These are phyloP conservation scores for Sisyra terminalis DNA, from an alignment of 2,888 invertebrate species.

Conservation along the genomic window DNA sequence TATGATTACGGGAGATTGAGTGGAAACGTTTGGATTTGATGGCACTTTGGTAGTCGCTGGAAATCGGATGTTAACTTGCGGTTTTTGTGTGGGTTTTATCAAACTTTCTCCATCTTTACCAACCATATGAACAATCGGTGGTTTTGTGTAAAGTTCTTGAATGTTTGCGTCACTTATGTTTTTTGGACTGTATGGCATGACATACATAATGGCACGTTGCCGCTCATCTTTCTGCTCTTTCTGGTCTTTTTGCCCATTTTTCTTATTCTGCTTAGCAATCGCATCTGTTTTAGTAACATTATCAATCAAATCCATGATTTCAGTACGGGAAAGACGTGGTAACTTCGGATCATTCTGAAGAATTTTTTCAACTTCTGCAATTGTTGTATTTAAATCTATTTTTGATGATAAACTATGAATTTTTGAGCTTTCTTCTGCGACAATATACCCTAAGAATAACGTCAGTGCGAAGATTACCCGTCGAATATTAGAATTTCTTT, in stretches of 20 bases:
- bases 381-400: slow-evolving; percentile 40
- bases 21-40: slow-evolving; percentile 7
- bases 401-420: slow-evolving; percentile 13
- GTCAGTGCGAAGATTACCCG: no score
- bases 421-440: no score
- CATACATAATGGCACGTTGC: slow-evolving; percentile 41
- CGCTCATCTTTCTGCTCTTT: slow-evolving; percentile 24
- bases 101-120: slow-evolving; percentile 17
- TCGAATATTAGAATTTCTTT: no score
- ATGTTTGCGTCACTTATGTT: slow-evolving; percentile 32
- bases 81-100: slow-evolving; percentile 9
- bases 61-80: slow-evolving; percentile 11
- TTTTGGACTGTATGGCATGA: slow-evolving; percentile 43
- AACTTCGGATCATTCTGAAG: slow-evolving; percentile 40
- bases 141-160: slow-evolving; percentile 47
- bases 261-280: slow-evolving; percentile 16
- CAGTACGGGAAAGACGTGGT: slow-evolving; percentile 43
- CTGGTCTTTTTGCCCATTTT: slow-evolving; percentile 14
- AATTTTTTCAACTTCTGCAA: slow-evolving; percentile 48
- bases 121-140: slow-evolving; percentile 43
- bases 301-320: slow-evolving; percentile 47
- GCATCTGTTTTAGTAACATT: slow-evolving; percentile 42
- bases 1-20: slow-evolving; percentile 5
- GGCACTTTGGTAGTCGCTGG: slow-evolving; percentile 10
- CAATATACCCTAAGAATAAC: no score